Evolutionary conservation across 2,888 invertebrate genomes (phyloP).

Genomic region (Mythimna ferrago): DNA sequence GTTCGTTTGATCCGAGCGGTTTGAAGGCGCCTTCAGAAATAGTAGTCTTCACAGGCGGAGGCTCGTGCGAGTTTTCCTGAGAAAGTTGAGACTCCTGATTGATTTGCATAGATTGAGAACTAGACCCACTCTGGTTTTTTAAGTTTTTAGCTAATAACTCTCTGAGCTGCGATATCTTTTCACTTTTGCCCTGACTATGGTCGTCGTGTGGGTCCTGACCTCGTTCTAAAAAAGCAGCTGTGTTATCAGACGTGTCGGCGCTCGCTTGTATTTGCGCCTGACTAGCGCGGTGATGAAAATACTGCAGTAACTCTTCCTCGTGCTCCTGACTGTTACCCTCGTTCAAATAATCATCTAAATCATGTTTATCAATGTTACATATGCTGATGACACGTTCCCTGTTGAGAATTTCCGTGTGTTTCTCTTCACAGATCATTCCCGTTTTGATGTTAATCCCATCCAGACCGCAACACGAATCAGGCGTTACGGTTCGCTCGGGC

Average conservation of each 20-base stretch:
- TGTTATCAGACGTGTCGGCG: conserved; percentile 55
- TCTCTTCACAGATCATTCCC: conserved; percentile 87
- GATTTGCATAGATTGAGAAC: conserved; percentile 71
- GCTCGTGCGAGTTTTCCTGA: conserved; percentile 72
- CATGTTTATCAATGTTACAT: conserved; percentile 95
- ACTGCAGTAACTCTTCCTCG: conserved; percentile 96
- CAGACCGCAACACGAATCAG: conserved; percentile 89
- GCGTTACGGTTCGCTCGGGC: conserved; percentile 80
- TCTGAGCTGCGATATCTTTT: conserved; percentile 94
- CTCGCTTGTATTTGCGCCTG: conserved; percentile 62
- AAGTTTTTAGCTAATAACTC: conserved; percentile 93
- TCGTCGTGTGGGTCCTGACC: conserved; percentile 87
- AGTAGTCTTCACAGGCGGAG: conserved; percentile 69
- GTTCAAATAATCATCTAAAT: conserved; percentile 95
- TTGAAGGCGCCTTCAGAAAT: conserved; percentile 82
- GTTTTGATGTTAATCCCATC: conserved; percentile 86
- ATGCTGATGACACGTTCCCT: conserved; percentile 94
- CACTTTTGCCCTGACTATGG: conserved; percentile 89
- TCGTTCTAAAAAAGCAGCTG: conserved; percentile 84
- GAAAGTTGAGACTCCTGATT: conserved; percentile 73
- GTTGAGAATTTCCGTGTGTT: conserved; percentile 90
- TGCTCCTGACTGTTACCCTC: conserved; percentile 95
- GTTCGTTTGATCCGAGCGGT: conserved; percentile 71
- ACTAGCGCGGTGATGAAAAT: conserved; percentile 92
- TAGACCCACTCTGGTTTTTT: conserved; percentile 85